Evolutionary conservation across 2,888 invertebrate genomes (phyloP).

Genomic region (Epinotia bilunana): DNA sequence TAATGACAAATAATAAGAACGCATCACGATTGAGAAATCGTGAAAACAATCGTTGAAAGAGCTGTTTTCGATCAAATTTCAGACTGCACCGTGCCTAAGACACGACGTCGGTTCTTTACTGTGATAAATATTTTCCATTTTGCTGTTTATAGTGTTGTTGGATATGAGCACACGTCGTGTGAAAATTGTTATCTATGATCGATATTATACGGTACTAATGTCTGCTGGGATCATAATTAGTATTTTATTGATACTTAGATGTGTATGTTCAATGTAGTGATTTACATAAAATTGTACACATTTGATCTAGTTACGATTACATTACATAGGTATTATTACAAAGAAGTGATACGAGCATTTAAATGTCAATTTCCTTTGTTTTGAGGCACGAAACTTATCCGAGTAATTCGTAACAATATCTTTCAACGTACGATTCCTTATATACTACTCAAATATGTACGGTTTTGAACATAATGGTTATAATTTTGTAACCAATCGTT

Average conservation of each 20-base stretch:
- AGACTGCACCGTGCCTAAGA: not conserved
- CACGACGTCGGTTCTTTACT: not conserved
- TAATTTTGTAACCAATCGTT: not conserved
- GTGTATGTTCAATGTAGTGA: not conserved
- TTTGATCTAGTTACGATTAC: not conserved
- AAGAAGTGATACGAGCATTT: not conserved
- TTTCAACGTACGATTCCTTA: too few relatives aligned
- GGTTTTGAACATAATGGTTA: not conserved
- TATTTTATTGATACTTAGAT: not conserved
- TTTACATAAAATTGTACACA: not conserved
- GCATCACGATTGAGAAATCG: not conserved
- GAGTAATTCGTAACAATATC: not conserved
- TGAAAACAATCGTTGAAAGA: not conserved
- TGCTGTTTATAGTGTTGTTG: conserved; percentile 16
- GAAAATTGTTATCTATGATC: conserved; percentile 26
- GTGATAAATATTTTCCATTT: not conserved
- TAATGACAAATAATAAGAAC: not conserved
- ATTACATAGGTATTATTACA: not conserved
- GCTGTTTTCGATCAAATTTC: not conserved
- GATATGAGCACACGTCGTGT: conserved; percentile 3
- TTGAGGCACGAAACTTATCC: not conserved
- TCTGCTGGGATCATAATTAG: not conserved
- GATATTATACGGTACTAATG: conserved; percentile 10
- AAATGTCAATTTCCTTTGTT: not conserved
- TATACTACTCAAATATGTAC: too few relatives aligned